Evolutionary conservation across 2,797 vertebrate species (phyloP).

Genomic region (Glossophaga mutica): DNA sequence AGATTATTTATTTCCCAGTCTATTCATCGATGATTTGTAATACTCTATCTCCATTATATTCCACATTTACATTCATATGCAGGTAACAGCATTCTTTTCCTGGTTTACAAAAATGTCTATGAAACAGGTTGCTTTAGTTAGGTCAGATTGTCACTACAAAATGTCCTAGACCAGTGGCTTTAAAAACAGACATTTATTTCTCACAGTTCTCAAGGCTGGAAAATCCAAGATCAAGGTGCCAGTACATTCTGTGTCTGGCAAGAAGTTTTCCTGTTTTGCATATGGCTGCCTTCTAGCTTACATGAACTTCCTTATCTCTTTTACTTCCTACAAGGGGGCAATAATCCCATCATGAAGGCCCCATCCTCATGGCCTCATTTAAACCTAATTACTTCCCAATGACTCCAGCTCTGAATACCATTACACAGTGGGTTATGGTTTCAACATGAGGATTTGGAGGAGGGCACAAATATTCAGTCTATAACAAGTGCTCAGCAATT

Average conservation of each 20-base stretch:
- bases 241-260: not conserved
- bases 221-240: not conserved
- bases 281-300: not conserved
- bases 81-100: not conserved
- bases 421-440: not conserved
- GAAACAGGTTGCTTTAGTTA: not conserved
- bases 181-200: not conserved
- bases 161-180: not conserved
- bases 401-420: not conserved
- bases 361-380: not conserved
- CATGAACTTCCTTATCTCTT: not conserved
- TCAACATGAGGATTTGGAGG: not conserved
- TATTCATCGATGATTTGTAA: not conserved
- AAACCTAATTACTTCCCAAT: not conserved
- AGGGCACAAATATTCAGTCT: not conserved
- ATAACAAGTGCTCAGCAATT: not conserved
- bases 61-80: not conserved
- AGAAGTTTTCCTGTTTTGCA: not conserved
- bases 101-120: not conserved
- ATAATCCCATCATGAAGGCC: not conserved
- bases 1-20: not conserved
- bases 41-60: not conserved
- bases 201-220: not conserved
- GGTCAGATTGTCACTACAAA: not conserved
- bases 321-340: not conserved